Conservation (phyloP, 2,888 invertebrate species). For the Cotesia congregata region DNA sequence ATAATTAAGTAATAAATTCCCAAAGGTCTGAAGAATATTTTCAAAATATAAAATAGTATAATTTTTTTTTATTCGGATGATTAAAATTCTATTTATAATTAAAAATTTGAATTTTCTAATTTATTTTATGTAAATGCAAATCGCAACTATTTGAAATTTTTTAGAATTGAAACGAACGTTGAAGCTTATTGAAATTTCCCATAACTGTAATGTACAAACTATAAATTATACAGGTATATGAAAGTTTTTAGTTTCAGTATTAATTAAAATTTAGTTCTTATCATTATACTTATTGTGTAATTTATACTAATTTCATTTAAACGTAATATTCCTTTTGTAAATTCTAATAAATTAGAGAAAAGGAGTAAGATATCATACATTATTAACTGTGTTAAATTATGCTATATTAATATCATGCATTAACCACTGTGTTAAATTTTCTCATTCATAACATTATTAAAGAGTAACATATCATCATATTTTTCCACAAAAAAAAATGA, state of each 20-base stretch:
- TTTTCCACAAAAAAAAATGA: not conserved
- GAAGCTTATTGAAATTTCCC: not conserved
- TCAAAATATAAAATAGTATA: too few species aligned
- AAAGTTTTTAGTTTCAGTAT: not conserved
- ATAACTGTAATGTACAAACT: not conserved
- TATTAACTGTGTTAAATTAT: too few species aligned
- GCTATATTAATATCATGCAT: too few species aligned
- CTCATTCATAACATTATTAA: not conserved
- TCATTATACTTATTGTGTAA: not conserved
- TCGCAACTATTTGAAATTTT: not conserved
- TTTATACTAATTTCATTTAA: not conserved
- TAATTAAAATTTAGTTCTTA: not conserved
- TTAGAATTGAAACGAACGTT: not conserved
- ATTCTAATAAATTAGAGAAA: too few species aligned
- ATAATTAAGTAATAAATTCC: too few species aligned
- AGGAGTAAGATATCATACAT: too few species aligned
- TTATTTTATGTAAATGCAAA: not conserved
- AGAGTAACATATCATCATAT: not conserved
- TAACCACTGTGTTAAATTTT: too few species aligned
- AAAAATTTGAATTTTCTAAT: not conserved
- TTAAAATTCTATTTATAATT: too few species aligned
- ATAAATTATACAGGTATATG: not conserved
- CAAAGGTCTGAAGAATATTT: too few species aligned
- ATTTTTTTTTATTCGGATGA: too few species aligned
- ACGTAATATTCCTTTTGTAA: not conserved